phyloP scores from a whole-genome alignment of 2,113 vertebrate species.

The Falcunculus frontatus region DNA sequence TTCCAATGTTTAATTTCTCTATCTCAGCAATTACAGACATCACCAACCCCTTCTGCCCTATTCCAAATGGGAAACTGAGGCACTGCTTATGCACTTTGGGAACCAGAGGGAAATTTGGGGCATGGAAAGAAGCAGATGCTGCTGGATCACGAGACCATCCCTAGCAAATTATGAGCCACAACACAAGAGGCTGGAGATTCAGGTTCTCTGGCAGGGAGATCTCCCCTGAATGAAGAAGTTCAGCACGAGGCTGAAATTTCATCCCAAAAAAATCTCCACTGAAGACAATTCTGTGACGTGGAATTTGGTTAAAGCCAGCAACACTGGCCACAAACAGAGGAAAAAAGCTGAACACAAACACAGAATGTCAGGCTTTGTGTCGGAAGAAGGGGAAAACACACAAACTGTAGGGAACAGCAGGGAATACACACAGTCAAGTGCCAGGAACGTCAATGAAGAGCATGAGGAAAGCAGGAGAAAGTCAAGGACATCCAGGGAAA shows the following conservation, averaged over 20 bases:
- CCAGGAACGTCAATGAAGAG: neutral
- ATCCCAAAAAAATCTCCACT: neutral
- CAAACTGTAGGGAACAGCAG: neutral
- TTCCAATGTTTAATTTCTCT: fast-evolving
- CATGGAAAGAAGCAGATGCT: neutral
- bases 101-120: neutral
- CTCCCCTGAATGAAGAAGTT: neutral
- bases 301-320: neutral
- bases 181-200: neutral
- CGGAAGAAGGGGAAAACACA: neutral
- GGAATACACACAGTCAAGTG: fast-evolving
- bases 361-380: neutral
- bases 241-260: neutral
- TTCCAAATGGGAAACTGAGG: neutral
- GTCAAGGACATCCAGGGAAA: neutral
- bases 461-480: neutral
- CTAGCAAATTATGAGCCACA: neutral
- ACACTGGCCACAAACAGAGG: neutral
- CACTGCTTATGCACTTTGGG: neutral
- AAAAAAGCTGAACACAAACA: neutral
- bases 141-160: fast-evolving
- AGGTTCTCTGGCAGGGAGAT: neutral
- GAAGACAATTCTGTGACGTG: neutral
- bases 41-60: neutral
- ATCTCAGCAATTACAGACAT: neutral